These are phyloP conservation scores for Drosophila sturtevanti DNA, from an alignment of 1,140 invertebrate genomes.

Conservation along the genomic window DNA sequence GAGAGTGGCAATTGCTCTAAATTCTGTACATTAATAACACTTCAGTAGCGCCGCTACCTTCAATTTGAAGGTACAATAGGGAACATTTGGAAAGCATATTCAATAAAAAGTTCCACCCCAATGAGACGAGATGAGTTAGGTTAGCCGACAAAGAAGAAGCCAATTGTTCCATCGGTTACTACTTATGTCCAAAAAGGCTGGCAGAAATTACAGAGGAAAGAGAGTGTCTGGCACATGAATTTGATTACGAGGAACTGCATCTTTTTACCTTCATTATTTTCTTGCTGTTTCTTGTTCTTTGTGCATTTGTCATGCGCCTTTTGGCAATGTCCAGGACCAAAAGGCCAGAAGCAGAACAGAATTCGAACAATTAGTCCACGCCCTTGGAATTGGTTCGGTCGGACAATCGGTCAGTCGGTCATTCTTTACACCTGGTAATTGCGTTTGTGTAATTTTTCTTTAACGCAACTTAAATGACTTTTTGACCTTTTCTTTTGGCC, in stretches of 20 bases:
- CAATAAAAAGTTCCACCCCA: slow-evolving; percentile 63
- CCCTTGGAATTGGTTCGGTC: slow-evolving; percentile 78
- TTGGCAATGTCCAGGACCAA: slow-evolving; percentile 28
- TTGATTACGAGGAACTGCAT: slow-evolving; percentile 46
- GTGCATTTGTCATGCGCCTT: slow-evolving; percentile 64
- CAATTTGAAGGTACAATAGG: slow-evolving; percentile 47
- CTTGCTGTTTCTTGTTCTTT: slow-evolving; percentile 18
- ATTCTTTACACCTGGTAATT: slow-evolving; percentile 2
- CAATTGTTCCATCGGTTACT: slow-evolving; percentile 48
- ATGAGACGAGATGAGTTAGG: slow-evolving; percentile 1
- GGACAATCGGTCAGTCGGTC: slow-evolving; percentile 39
- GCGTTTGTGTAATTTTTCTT: slow-evolving; percentile 71
- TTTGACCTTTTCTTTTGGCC: slow-evolving; percentile 50
- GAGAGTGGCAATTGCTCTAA: not conserved
- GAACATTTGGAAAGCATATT: slow-evolving; percentile 46
- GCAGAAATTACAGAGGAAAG: slow-evolving; percentile 63
- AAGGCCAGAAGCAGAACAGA: slow-evolving; percentile 10
- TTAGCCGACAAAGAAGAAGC: slow-evolving; percentile 68
- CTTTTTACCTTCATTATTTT: not conserved
- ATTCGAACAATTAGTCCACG: slow-evolving; percentile 74
- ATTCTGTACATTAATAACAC: slow-evolving; percentile 62
- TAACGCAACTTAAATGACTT: slow-evolving; percentile 76
- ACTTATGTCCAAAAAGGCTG: slow-evolving; percentile 62
- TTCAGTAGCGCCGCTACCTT: slow-evolving; percentile 56
- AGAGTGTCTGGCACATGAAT: slow-evolving; percentile 10